phyloP scores from a whole-genome alignment of 2,888 invertebrate species.

The Hemaris fuciformis region DNA sequence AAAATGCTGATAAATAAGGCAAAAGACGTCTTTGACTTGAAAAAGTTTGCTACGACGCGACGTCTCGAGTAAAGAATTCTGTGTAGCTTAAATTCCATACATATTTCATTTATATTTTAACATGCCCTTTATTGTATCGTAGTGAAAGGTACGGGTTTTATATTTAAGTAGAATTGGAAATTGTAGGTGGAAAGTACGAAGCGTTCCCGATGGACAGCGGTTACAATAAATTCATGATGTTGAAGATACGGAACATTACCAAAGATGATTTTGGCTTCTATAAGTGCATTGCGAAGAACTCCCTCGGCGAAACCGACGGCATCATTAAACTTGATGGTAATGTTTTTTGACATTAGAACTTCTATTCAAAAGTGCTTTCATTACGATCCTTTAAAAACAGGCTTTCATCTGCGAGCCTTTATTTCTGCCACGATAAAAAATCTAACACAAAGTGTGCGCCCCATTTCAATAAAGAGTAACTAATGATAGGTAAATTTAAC shows the following conservation, averaged over 20 bases:
- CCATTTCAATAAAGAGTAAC: background rate
- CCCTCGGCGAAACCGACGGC: constrained; percentile 93
- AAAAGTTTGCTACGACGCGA: constrained; percentile 21
- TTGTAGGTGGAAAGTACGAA: constrained; percentile 94
- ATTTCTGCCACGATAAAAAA: background rate
- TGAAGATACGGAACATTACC: constrained; percentile 92
- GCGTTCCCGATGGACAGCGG: constrained; percentile 92
- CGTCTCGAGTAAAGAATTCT: constrained; percentile 23
- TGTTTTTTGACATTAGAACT: constrained; percentile 34
- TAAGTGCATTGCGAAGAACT: constrained; percentile 95
- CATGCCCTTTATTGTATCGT: background rate
- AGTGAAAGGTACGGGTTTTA: constrained; percentile 54
- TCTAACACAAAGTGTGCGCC: background rate
- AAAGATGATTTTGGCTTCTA: constrained; percentile 93
- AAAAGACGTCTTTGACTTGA: constrained; percentile 31
- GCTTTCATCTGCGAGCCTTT: background rate
- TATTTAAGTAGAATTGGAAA: constrained; percentile 84
- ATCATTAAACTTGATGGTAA: constrained; percentile 94
- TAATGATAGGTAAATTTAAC: background rate
- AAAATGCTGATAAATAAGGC: constrained; percentile 31
- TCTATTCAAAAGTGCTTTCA: background rate
- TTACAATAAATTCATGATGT: constrained; percentile 95
- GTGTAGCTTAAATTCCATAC: background rate
- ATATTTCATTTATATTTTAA: constrained; percentile 12
- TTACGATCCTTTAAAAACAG: background rate